Percentiles rank a stretch among this genome's conserved stretches.
These are phyloP conservation scores for Drosophila fulvimacula DNA, from an alignment of 2,888 invertebrate species.

Conservation along the genomic window DNA sequence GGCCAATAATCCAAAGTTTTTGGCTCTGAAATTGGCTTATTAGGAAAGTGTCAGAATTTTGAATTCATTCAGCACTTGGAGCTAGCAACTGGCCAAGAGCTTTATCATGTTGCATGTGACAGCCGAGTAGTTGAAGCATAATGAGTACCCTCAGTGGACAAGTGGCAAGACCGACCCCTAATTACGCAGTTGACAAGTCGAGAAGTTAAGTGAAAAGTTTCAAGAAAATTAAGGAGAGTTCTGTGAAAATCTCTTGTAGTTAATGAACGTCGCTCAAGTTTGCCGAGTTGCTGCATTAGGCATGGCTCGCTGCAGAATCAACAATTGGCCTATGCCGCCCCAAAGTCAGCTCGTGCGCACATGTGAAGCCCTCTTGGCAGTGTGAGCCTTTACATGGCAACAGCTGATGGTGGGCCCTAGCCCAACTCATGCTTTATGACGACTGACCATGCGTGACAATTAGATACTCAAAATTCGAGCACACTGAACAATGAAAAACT, in stretches of 20 bases:
- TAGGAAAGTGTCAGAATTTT: slow-evolving; percentile 38
- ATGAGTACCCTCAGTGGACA: neutral
- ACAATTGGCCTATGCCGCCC: slow-evolving; percentile 6
- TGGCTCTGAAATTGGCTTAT: slow-evolving; percentile 40
- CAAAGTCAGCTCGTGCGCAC: slow-evolving; percentile 53
- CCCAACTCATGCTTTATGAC: slow-evolving; percentile 11
- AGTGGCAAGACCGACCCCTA: neutral
- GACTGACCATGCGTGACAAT: slow-evolving; percentile 50
- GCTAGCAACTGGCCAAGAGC: slow-evolving; percentile 15
- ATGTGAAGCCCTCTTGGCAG: slow-evolving; percentile 10
- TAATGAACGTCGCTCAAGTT: slow-evolving; percentile 43
- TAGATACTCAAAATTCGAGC: slow-evolving; percentile 21
- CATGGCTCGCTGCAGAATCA: slow-evolving; percentile 37
- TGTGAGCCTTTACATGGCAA: neutral
- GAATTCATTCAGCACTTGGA: slow-evolving; percentile 13
- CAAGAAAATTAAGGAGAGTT: neutral
- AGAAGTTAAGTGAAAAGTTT: slow-evolving; percentile 12
- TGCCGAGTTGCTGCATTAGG: slow-evolving; percentile 46
- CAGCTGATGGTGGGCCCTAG: neutral
- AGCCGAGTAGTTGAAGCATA: slow-evolving; percentile 28
- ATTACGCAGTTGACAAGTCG: slow-evolving; percentile 6
- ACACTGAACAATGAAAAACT: slow-evolving; percentile 51
- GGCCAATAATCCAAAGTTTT: slow-evolving; percentile 28
- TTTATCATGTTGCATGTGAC: slow-evolving; percentile 45
- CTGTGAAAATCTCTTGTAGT: slow-evolving; percentile 28